Evolutionary conservation across 1,140 invertebrate species (phyloP), one percentile per base, ranked within the genome.

Genomic region (Drosophila arizonae): DNA sequence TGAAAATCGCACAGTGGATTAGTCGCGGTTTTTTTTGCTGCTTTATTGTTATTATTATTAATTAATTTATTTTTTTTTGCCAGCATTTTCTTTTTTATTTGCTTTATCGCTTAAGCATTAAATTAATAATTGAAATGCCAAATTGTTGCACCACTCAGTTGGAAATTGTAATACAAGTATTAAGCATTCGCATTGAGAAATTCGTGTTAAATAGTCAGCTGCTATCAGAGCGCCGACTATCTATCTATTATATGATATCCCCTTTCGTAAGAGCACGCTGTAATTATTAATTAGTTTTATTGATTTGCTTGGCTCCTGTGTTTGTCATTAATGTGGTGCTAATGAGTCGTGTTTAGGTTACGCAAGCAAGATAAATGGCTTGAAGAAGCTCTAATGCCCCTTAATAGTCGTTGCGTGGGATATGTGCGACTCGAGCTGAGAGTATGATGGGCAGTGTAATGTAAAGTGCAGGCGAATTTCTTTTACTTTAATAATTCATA

Each of bases 271-370:
- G 10, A 39, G 11, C 36, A 11, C 1, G 26, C 56, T 66, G 48
- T 50, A 86, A 85, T 72, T 87, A 81, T 72, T 86, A 87, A 86
- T 86, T 86, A 87, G 72, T 82, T 70, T 72, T 33, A 79, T 84
- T 76, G 72, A 79, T 84, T 78, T 70, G 61, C 15, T 9, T 46
- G 21, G 21, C 43, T n/a, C 36, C 60, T 62, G 51, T 46, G 55
- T 30, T 13, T 48, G 63, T 57, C 55, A 28, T 69, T 76, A 65
- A 81, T 81, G 58, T 24, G 58, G 30, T 63, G 28, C 50, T 66
- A 61, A 64, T 64, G 61, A 55, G 57, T 60, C 41, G 54, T 62
- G 62, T 45, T 54, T 46, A 43, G 63, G 36, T 54, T 67, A 33
- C 13, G 54, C 39, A 39, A 24, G 3, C 5, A 72, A 60, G 70